Percentiles rank a stretch among this genome's conserved stretches.
phyloP scores from a whole-genome alignment of 2,113 vertebrate genomes.

The Cephalopholis sonnerati region DNA sequence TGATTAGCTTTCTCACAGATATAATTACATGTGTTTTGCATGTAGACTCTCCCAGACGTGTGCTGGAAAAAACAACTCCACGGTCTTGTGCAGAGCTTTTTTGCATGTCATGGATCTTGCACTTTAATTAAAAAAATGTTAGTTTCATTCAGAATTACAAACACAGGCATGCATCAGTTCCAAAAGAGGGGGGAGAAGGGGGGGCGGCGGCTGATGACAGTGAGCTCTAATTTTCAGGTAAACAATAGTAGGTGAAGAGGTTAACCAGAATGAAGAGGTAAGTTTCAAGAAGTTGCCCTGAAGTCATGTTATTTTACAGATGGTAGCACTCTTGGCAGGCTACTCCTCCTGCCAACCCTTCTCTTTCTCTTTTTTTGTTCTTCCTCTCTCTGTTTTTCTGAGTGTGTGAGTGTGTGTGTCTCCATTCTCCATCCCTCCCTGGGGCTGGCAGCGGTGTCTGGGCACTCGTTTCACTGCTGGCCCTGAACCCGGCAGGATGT shows the following conservation, averaged over 20 bases:
- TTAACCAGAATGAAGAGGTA: slow-evolving; percentile 38
- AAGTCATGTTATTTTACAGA: slow-evolving; percentile 73
- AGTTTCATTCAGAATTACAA: slow-evolving; percentile 53
- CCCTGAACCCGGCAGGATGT: slow-evolving; percentile 87
- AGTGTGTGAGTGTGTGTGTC: slow-evolving; percentile 47
- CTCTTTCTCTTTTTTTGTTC: slow-evolving; percentile 24
- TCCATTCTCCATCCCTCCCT: slow-evolving; percentile 81
- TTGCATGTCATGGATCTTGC: slow-evolving; percentile 2
- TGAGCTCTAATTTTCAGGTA: slow-evolving; percentile 32
- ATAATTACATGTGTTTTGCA: slow-evolving; percentile 57
- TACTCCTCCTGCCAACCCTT: slow-evolving; percentile 60
- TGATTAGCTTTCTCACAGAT: slow-evolving; percentile 69
- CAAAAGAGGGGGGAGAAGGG: background rate
- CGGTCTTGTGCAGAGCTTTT: background rate
- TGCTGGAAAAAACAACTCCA: background rate
- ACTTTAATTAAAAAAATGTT: slow-evolving; percentile 10
- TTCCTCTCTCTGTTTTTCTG: slow-evolving; percentile 54
- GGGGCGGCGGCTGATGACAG: slow-evolving; percentile 15
- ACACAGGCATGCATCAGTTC: slow-evolving; percentile 22
- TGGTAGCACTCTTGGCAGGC: slow-evolving; percentile 73
- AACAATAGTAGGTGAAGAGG: slow-evolving; percentile 46
- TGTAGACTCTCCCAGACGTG: slow-evolving; percentile 26
- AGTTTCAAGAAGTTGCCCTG: slow-evolving; percentile 60
- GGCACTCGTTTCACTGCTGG: slow-evolving; percentile 86
- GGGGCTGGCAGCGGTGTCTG: slow-evolving; percentile 86